Conservation (phyloP, 2,888 invertebrate species). For the Drosophila putrida region DNA sequence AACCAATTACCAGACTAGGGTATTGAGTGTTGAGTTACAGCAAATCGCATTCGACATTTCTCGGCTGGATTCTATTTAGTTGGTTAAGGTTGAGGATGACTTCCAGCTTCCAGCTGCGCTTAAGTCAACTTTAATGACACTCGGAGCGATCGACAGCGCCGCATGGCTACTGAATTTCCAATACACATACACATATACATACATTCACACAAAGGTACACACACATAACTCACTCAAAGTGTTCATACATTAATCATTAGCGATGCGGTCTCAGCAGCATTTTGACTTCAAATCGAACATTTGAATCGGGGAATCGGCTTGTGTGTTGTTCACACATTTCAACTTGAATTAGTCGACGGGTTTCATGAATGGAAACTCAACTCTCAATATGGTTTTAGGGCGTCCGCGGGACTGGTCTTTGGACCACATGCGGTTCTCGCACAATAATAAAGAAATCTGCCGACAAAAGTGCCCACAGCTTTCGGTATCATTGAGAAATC, state of each 20-base stretch:
- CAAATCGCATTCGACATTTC: slow-evolving; percentile 54
- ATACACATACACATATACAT: slow-evolving; percentile 19
- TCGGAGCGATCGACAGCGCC: slow-evolving; percentile 73
- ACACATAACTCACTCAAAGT: slow-evolving; percentile 51
- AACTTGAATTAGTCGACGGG: slow-evolving; percentile 73
- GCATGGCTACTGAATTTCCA: slow-evolving; percentile 72
- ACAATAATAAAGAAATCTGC: slow-evolving; percentile 76
- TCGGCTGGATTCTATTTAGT: slow-evolving; percentile 21
- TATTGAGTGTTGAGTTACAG: slow-evolving; percentile 50
- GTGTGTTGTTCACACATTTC: slow-evolving; percentile 80
- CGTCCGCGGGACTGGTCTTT: slow-evolving; percentile 35
- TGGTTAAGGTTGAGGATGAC: slow-evolving; percentile 24
- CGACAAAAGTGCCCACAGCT: slow-evolving; percentile 63
- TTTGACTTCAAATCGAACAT: slow-evolving; percentile 19
- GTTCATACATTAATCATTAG: slow-evolving; percentile 79
- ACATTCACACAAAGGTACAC: slow-evolving; percentile 12
- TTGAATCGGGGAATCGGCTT: slow-evolving; percentile 16
- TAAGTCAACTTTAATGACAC: slow-evolving; percentile 80
- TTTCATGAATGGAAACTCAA: slow-evolving; percentile 68
- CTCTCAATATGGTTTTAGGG: slow-evolving; percentile 32
- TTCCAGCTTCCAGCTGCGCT: slow-evolving; percentile 70
- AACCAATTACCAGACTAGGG: slow-evolving; percentile 35
- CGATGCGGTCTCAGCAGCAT: slow-evolving; percentile 41
- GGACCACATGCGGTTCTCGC: slow-evolving; percentile 67
- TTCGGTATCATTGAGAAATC: slow-evolving; percentile 53